Conservation (phyloP, 2,888 invertebrate species). For the Erpobdella octoculata region DNA sequence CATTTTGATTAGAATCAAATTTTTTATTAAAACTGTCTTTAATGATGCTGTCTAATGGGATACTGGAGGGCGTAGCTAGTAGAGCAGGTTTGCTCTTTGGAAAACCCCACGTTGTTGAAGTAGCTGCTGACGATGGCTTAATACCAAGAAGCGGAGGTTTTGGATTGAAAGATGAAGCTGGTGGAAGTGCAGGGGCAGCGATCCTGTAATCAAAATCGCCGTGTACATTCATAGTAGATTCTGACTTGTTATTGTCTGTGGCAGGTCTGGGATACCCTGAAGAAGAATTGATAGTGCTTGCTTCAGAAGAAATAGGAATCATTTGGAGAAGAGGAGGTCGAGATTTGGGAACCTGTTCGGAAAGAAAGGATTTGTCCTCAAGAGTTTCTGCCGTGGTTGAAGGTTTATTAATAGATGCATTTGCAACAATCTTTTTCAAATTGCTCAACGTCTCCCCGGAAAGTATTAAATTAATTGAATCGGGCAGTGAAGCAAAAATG, state of each 20-base stretch:
- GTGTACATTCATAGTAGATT: not conserved
- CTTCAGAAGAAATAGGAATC: not conserved
- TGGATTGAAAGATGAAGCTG: too few relatives aligned
- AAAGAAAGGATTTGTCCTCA: too few relatives aligned
- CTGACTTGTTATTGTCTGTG: too few relatives aligned
- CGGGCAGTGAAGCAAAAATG: conserved; percentile 22
- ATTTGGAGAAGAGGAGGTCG: not conserved
- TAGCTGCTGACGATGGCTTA: too few relatives aligned
- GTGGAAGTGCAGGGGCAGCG: too few relatives aligned
- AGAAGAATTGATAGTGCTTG: not conserved
- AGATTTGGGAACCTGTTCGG: not conserved
- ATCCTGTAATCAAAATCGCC: not conserved
- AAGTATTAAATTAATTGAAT: conserved; percentile 27
- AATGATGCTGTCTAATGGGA: not conserved
- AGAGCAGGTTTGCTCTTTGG: not conserved
- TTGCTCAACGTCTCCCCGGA: conserved; percentile 29
- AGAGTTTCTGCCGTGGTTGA: too few relatives aligned
- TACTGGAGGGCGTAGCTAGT: not conserved
- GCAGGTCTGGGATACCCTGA: not conserved
- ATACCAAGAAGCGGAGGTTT: too few relatives aligned
- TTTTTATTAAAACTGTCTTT: not conserved
- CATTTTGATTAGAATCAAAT: not conserved
- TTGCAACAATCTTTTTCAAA: conserved; percentile 32
- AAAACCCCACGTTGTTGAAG: not conserved
- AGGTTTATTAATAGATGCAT: conserved; percentile 22